Evolutionary conservation across 2,797 vertebrate species (phyloP).

Genomic region (Chiroxiphia lanceolata): DNA sequence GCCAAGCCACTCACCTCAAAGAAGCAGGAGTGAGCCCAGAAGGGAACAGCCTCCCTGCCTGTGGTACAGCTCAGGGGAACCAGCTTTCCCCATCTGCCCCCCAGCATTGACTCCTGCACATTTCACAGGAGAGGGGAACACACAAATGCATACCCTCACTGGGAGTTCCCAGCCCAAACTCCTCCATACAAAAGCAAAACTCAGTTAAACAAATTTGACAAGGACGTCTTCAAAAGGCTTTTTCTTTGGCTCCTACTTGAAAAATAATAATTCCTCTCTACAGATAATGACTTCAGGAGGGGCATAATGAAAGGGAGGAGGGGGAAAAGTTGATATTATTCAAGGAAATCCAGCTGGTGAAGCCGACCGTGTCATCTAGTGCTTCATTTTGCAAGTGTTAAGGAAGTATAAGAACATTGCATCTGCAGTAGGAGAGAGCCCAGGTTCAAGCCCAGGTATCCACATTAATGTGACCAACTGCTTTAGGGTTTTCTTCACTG

Average conservation of each 20-base stretch:
- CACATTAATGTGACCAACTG: not conserved
- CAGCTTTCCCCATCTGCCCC: not conserved
- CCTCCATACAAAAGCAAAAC: not conserved
- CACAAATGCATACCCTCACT: not conserved
- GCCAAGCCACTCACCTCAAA: fast-evolving
- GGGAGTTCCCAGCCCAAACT: not conserved
- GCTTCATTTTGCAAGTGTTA: constrained; percentile 18
- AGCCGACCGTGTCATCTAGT: not conserved
- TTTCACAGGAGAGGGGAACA: not conserved
- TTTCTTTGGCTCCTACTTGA: not conserved
- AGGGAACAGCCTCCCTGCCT: not conserved
- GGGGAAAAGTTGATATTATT: not conserved
- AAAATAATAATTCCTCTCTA: not conserved
- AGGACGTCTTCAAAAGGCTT: not conserved
- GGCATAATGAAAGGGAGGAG: not conserved
- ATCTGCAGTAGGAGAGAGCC: not conserved
- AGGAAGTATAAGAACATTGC: not conserved
- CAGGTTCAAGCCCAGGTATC: not conserved
- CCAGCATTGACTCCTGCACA: not conserved
- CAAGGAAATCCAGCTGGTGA: constrained; percentile 23
- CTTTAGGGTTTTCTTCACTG: not conserved
- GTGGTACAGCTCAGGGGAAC: not conserved
- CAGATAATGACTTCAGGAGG: not conserved
- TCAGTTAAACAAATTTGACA: not conserved
- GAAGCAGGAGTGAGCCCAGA: not conserved